Conservation (phyloP, 2,797 vertebrate species). For the Gymnothorax javanicus region DNA sequence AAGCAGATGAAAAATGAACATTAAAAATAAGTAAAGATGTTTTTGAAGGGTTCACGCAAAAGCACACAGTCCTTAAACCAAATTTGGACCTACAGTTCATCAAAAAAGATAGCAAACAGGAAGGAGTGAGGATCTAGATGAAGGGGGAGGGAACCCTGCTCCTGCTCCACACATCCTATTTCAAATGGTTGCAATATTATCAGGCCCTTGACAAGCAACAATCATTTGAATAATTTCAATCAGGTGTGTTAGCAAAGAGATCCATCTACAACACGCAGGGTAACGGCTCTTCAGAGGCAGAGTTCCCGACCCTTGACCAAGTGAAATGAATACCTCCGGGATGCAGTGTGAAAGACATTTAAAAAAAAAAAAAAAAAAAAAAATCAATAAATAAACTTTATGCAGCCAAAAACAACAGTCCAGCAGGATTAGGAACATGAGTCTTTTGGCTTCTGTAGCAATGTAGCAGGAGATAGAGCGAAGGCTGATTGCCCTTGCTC, state of each 20-base stretch:
- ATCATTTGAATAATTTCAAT: no score
- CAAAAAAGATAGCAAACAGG: background rate
- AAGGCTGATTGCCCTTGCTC: slow-evolving; percentile 29
- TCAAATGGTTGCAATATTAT: no score
- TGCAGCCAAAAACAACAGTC: slow-evolving; percentile 31
- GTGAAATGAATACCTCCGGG: slow-evolving; percentile 3
- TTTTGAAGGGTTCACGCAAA: background rate
- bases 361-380: no score
- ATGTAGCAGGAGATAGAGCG: background rate
- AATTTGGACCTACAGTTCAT: background rate
- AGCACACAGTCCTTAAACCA: background rate
- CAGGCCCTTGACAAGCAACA: no score
- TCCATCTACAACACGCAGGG: no score
- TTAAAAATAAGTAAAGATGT: background rate
- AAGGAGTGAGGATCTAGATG: background rate
- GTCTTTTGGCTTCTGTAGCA: background rate
- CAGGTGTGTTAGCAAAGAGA: no score
- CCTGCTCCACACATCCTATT: no score
- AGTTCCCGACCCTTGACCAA: no score
- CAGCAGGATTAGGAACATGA: slow-evolving; percentile 1
- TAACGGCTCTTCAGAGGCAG: no score
- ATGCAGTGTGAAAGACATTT: background rate
- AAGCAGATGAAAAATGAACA: background rate
- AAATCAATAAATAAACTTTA: background rate
- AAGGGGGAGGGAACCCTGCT: no score